Evolutionary conservation across 1,140 invertebrate species (phyloP).

Genomic region (Harpegnathos saltator): DNA sequence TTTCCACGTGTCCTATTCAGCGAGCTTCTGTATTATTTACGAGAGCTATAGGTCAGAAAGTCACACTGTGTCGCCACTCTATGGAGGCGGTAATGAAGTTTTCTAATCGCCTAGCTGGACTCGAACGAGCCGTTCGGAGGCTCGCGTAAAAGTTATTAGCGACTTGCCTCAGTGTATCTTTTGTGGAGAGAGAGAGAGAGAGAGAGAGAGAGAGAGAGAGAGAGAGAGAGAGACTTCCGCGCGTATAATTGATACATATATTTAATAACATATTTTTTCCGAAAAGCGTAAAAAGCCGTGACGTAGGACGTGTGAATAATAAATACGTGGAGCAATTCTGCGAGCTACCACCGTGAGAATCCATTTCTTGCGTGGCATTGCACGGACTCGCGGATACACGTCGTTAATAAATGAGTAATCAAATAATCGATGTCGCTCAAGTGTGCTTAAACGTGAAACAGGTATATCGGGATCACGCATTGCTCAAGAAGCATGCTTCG

Average conservation of each 20-base stretch:
- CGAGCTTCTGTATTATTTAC: slow-evolving; percentile 76
- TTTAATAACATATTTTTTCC: not conserved
- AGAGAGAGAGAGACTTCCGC: too few species aligned
- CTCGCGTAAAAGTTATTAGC: not conserved
- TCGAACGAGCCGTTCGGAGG: not conserved
- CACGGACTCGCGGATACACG: too few species aligned
- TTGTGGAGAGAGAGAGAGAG: too few species aligned
- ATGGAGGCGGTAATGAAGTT: slow-evolving; percentile 30
- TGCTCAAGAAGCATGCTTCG: not conserved
- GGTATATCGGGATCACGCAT: not conserved
- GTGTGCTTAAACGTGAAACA: slow-evolving; percentile 4
- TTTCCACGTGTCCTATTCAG: slow-evolving; percentile 77
- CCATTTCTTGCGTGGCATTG: not conserved
- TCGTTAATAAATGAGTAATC: not conserved
- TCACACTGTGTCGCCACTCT: not conserved
- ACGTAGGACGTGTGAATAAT: not conserved
- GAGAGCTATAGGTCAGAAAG: slow-evolving; percentile 64
- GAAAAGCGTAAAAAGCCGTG: not conserved
- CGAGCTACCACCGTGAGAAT: not conserved
- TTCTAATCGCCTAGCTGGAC: slow-evolving; percentile 6
- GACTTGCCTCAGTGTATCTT: not conserved
- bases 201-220: too few species aligned
- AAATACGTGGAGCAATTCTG: not conserved
- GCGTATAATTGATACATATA: too few species aligned
- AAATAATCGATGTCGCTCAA: not conserved